phyloP scores from a whole-genome alignment of 1,140 invertebrate species.

The Thalassaphorura encarpata region DNA sequence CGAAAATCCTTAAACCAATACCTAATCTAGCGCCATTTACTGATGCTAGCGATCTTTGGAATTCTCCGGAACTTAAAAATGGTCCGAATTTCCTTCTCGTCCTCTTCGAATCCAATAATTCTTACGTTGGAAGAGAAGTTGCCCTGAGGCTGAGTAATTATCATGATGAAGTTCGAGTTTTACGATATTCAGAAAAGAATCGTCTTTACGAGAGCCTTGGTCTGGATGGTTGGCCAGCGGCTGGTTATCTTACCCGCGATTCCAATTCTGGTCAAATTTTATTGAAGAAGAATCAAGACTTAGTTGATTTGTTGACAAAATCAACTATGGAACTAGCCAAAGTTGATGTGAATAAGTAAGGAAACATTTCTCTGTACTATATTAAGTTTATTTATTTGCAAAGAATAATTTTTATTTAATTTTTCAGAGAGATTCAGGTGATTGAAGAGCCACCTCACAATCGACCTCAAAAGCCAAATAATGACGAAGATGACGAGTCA shows the following conservation, averaged over 20 bases:
- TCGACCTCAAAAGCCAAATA: neutral
- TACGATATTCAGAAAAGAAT: slow-evolving; percentile 18
- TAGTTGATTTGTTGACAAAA: neutral
- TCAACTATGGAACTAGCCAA: neutral
- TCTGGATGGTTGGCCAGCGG: slow-evolving; percentile 27
- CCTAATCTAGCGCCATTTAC: neutral
- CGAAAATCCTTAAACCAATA: slow-evolving; percentile 4
- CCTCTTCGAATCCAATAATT: slow-evolving; percentile 14
- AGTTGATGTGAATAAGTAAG: neutral
- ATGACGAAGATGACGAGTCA: neutral
- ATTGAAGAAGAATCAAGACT: slow-evolving; percentile 2
- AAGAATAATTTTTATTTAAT: neutral
- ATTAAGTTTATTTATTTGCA: neutral
- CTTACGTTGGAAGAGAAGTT: slow-evolving; percentile 20
- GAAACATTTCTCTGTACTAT: too few species aligned
- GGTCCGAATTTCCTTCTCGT: neutral
- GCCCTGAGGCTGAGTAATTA: slow-evolving; percentile 13
- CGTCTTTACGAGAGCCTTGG: slow-evolving; percentile 11
- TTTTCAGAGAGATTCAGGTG: neutral
- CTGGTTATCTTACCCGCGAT: slow-evolving; percentile 12
- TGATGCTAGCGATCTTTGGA: slow-evolving; percentile 10
- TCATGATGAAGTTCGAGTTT: slow-evolving; percentile 8
- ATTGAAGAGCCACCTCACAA: neutral
- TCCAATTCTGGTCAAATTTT: neutral
- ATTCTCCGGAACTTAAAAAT: neutral